Conservation (phyloP, 2,888 invertebrate species). For the Tenthredo distinguenda region DNA sequence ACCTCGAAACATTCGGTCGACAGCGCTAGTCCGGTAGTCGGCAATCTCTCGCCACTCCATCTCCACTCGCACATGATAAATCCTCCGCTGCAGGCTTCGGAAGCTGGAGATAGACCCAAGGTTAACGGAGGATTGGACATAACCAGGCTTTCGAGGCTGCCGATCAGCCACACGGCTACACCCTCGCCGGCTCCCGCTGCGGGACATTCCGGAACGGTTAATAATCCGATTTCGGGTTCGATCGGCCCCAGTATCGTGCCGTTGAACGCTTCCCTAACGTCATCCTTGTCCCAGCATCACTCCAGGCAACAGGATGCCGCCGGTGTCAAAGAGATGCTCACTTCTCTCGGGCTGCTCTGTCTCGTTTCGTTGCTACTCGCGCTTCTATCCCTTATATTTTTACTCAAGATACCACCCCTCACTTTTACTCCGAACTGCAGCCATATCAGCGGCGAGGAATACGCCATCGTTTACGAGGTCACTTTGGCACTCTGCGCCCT, state of each 20-base stretch:
- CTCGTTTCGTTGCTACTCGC: constrained; percentile 92
- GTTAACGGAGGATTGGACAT: constrained; percentile 82
- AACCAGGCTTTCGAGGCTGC: constrained; percentile 78
- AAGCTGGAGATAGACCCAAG: constrained; percentile 74
- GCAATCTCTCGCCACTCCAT: constrained; percentile 64
- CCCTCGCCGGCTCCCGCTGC: constrained; percentile 75
- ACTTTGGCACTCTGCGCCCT: constrained; percentile 94
- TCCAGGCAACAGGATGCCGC: constrained; percentile 79
- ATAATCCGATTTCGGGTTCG: constrained; percentile 71
- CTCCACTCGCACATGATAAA: constrained; percentile 74
- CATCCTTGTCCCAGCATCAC: constrained; percentile 68
- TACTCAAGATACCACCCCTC: constrained; percentile 90
- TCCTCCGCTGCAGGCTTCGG: constrained; percentile 68
- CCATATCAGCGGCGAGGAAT: constrained; percentile 86
- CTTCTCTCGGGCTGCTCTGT: constrained; percentile 91
- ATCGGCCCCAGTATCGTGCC: constrained; percentile 70
- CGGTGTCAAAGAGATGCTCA: constrained; percentile 89
- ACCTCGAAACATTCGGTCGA: constrained; percentile 76
- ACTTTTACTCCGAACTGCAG: constrained; percentile 79
- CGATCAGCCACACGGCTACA: constrained; percentile 67
- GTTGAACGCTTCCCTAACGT: constrained; percentile 68
- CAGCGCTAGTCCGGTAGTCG: constrained; percentile 75
- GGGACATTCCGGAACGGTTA: constrained; percentile 59
- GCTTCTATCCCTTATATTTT: constrained; percentile 90
- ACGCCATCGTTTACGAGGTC: constrained; percentile 94